Percentiles rank a stretch among this genome's conserved stretches.
Evolutionary conservation across 2,797 vertebrate species (phyloP).

Genomic region (Acanthopagrus latus): DNA sequence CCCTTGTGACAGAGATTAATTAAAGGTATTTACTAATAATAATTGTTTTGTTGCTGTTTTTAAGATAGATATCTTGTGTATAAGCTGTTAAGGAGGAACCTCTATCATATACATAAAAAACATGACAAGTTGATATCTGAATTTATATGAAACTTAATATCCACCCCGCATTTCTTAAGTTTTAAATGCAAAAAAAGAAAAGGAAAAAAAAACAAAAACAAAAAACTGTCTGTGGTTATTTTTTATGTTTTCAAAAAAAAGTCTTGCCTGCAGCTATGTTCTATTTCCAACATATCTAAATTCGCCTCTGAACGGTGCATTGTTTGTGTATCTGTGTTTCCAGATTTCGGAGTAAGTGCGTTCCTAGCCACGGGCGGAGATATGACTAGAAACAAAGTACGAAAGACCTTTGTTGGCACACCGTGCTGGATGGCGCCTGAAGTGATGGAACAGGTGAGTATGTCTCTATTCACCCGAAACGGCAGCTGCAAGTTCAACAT

Average conservation of each 20-base stretch:
- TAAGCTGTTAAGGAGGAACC: not conserved
- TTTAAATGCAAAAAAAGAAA: not conserved
- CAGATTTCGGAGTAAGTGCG: slow-evolving; percentile 98
- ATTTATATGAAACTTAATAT: not conserved
- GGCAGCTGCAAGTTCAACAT: not conserved
- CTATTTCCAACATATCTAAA: no score
- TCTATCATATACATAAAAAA: not conserved
- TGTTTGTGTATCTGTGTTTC: slow-evolving; percentile 12
- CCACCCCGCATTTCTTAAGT: not conserved
- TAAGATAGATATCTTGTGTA: not conserved
- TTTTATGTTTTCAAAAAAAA: not conserved
- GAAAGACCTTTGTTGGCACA: slow-evolving; percentile 99
- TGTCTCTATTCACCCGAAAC: not conserved
- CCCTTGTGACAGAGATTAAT: not conserved
- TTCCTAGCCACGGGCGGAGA: slow-evolving; percentile 97
- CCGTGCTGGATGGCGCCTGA: slow-evolving; percentile 99
- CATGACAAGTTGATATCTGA: not conserved
- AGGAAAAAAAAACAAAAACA: not conserved
- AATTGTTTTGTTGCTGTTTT: not conserved
- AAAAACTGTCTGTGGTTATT: not conserved
- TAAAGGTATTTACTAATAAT: not conserved
- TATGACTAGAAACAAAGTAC: slow-evolving; percentile 98
- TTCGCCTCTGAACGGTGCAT: not conserved
- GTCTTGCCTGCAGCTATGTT: not conserved
- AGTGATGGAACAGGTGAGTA: slow-evolving; percentile 97